Base-by-base conservation (phyloP, 2,888 invertebrate genomes). In the Aquatica leii region DNA sequence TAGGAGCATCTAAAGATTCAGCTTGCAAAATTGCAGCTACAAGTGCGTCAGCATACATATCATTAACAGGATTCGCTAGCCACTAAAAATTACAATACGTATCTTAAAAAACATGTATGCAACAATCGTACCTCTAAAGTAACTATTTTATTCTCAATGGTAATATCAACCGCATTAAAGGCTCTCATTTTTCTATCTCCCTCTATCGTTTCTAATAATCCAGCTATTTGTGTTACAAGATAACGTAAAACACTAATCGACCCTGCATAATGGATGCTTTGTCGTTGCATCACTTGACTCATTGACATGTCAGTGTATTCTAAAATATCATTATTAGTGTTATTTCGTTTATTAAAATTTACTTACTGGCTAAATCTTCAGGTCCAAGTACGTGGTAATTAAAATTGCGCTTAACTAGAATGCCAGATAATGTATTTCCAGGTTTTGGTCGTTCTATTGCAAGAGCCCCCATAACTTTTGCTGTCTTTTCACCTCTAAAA, bases 11-110 rank as follows among this genome's bases (percentile, higher is more conserved):
- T 51, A 89, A 83, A 70, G 87, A 80, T 77, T 93, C 92, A 0
- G 95, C 94, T 80, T 94, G 91, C 73, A 98, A 85, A 37, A 97
- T 86, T 43, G 92, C 95, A 0, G 94, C 93, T 57, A 97, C 85
- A 21, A 97, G 91, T 21, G 98, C 93, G 84, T 99, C 98, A 21
- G 98, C 98, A 82, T 92, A 98, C 96, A 98, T 98, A 82, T 99
- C 98, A 77, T 95, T 92, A 48, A 97, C 92, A 0, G 98, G 97
- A 77, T 92, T 94, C 5, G 97, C 95, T 46, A 90, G 85, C 98
- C 98, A 99, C 87, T 92, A 82, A 59, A 75, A 66, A 51, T 17
- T 52, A 31, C 9, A 24, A n/a, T 46, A 52, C n/a, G 3, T 3
- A 48, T 31, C 6, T 12, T 14, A 24, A 50, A 31, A 24, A 24